Evolutionary conservation across 2,113 vertebrate species (phyloP), one percentile per base, ranked within the genome.

Genomic region (Dipodomys spectabilis): DNA sequence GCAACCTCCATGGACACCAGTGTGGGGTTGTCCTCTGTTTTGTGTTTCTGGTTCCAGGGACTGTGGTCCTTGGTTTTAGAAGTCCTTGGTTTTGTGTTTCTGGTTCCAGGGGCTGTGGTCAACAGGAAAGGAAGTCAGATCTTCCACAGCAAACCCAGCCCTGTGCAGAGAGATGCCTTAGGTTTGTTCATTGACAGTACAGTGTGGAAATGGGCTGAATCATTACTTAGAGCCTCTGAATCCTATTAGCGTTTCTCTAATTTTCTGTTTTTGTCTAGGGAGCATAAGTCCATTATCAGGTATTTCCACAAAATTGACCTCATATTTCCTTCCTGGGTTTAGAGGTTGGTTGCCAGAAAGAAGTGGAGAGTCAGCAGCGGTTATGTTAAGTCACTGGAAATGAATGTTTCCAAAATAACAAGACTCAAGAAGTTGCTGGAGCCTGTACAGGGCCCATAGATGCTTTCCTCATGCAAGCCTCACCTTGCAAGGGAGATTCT

Each of bases 201-300:
- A 25, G 74, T 8, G 9, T 72, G n/a, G 71, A 82, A 22, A 69
- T 23, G 1, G 1, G 64, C 57, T 11, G 1, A 32, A 13, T 77
- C 73, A 20, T 81, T 49, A 18, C 65, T 30, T 53, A 12, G 0
- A 35, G 49, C 28, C 53, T 13, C 0, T 4, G 49, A 60, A 65
- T 80, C 28, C 86, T 80, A 57, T 86, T 53, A 87, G 72, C 62
- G 65, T 67, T 23, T 89, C 64, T 93, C 68, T 81, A 39, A 0
- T 91, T 72, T 84, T 64, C n/a, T 85, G 11, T 92, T 62, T 49
- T 83, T 82, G 65, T 88, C 75, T 28, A 93, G 85, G 69, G 62
- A 95, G 68, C 72, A 89, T 80, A 83, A 83, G 88, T 91, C 57
- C 81, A 60, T 93, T 81, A 89, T 87, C 57, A 84, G 77, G 49